Conservation (phyloP, 2,113 vertebrate genomes). For the Hydropotes inermis region DNA sequence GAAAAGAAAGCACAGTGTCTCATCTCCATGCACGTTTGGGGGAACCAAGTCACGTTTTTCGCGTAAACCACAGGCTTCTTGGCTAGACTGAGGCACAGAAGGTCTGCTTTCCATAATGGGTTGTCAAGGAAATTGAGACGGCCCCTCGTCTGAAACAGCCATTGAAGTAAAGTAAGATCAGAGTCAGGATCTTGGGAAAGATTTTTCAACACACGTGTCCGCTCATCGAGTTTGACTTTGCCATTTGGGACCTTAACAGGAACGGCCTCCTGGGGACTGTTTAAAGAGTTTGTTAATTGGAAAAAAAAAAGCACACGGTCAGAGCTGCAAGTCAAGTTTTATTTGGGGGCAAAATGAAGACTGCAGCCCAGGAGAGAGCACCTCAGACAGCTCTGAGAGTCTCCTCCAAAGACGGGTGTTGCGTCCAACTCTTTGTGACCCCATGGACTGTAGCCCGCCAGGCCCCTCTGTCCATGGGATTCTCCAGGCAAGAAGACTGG, state of each 20-base stretch:
- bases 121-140: accelerated
- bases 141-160: neutral
- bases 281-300: neutral
- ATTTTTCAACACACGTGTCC: accelerated
- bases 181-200: neutral
- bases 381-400: too few relatives aligned
- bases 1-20: accelerated
- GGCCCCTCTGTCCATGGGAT: too few relatives aligned
- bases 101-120: accelerated
- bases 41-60: neutral
- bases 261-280: accelerated
- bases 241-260: accelerated
- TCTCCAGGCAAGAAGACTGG: too few relatives aligned
- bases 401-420: too few relatives aligned
- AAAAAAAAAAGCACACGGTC: too few relatives aligned
- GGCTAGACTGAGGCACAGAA: accelerated
- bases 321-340: too few relatives aligned
- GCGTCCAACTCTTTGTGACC: accelerated
- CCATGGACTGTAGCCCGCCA: too few relatives aligned
- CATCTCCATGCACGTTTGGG: accelerated
- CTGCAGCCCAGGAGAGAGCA: too few relatives aligned
- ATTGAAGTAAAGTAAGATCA: accelerated
- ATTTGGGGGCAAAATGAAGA: too few relatives aligned
- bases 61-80: accelerated
- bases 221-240: accelerated